Base-by-base conservation (phyloP, 2,797 vertebrate species). In the Ctenopoma multispine region DNA sequence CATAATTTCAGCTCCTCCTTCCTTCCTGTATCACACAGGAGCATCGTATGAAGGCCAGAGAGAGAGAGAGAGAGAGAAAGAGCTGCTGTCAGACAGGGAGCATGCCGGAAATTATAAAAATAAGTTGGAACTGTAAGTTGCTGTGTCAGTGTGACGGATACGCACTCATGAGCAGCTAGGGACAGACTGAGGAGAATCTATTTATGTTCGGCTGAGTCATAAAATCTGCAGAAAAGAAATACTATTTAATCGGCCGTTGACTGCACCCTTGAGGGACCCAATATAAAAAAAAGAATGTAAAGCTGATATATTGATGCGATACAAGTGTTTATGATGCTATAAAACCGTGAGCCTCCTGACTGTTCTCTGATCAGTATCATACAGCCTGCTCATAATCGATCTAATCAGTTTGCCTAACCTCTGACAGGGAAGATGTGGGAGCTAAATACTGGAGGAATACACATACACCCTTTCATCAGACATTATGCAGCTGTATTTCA, bases 171-270 rank as follows among this genome's bases (percentile, higher is more conserved):
- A 78, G n/a, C 29, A 56, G 21, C 46, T 1, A 40, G 58, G 40
- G 75, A 83, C 68, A 84, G 61, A 72, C 63, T 41, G 65, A 65
- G 18, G 46, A 63, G 60, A 61, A 57, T 63, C 62, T 83, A 67
- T 87, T 83, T 63, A 63, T 36, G 24, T 81, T 81, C 57, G 36
- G 63, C 61, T 80, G 77, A 87, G 65, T 87, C 79, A 73, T 8
- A 50, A 77, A 77, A 60, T 21, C 20, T 60, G 48, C 20, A 48
- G 69, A 1, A 7, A 70, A 20, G 34, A 67, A 69, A 48, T 50
- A 59, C 27, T 11, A 18, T 48, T 75, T 21, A 79, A 82, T 75
- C 63, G 15, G 56, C 63, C 15, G 55, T 34, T 49, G 47, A 57
- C 63, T 55, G 63, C 5, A n/a, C 55, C 40, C 49, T 65, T 75